A percentile compares a stretch with the other conserved stretches of the same genome.
Conservation (phyloP, 2,888 invertebrate species). For the Anticlea derivata region DNA sequence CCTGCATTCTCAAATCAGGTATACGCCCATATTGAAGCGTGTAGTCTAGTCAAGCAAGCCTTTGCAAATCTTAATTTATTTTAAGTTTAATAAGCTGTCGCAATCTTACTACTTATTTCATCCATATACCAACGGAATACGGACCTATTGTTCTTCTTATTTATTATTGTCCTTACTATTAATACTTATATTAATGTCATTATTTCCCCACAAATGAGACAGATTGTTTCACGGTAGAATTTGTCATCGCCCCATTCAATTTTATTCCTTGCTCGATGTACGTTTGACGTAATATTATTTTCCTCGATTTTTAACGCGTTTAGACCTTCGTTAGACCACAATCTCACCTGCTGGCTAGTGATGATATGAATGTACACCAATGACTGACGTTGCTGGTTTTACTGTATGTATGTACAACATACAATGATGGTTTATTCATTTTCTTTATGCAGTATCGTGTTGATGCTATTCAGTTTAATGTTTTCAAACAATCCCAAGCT, state of each 20-base stretch:
- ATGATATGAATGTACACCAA: no score
- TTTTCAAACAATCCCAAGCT: slow-evolving; percentile 2
- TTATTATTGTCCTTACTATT: slow-evolving; percentile 13
- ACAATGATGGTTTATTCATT: background rate
- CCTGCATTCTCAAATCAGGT: no score
- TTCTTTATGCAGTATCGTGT: background rate
- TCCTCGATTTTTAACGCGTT: background rate
- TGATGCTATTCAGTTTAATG: slow-evolving; percentile 3
- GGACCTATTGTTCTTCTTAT: background rate
- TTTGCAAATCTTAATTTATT: no score
- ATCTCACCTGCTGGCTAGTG: no score
- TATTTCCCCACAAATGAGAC: slow-evolving; percentile 7
- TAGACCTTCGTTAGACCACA: no score
- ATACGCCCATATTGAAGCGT: no score
- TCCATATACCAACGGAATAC: no score
- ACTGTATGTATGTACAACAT: background rate
- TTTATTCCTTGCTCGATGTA: no score
- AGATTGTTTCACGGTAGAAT: slow-evolving; percentile 9
- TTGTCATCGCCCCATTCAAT: background rate
- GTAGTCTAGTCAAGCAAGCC: no score
- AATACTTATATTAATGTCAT: slow-evolving; percentile 10
- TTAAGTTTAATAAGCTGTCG: no score
- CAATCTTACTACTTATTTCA: no score
- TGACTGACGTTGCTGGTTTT: background rate
- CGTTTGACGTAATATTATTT: background rate